These are phyloP conservation scores for Nothobranchius kuhntae DNA, from an alignment of 2,113 vertebrate genomes.

Conservation along the genomic window DNA sequence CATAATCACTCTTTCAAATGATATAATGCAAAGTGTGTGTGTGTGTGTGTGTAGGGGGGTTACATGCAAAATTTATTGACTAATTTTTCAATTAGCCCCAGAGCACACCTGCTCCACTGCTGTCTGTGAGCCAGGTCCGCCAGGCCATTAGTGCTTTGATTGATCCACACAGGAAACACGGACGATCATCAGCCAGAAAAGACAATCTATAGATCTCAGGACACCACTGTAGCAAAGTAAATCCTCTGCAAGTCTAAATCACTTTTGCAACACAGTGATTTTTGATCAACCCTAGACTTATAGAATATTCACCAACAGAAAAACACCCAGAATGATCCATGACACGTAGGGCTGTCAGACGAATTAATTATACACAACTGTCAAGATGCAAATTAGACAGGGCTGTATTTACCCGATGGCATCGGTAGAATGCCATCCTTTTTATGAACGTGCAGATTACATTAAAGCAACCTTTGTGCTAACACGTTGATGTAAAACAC, in stretches of 20 bases:
- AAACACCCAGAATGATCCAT: background rate
- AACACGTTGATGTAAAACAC: constrained; percentile 8
- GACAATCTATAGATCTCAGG: constrained; percentile 38
- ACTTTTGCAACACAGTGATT: background rate
- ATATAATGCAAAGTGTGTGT: constrained; percentile 42
- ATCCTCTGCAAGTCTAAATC: background rate
- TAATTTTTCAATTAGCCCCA: constrained; percentile 79
- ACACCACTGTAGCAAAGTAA: constrained; percentile 27
- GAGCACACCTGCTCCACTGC: constrained; percentile 78
- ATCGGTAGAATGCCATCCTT: constrained; percentile 5
- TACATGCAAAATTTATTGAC: constrained; percentile 64
- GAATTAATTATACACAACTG: constrained; percentile 1
- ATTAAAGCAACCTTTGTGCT: constrained; percentile 3
- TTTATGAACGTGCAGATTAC: constrained; percentile 4
- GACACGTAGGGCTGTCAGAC: background rate
- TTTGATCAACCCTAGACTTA: background rate
- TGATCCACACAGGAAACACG: constrained; percentile 77
- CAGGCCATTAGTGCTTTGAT: constrained; percentile 75
- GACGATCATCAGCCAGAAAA: constrained; percentile 38
- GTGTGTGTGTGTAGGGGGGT: constrained; percentile 6
- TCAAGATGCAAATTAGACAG: constrained; percentile 2
- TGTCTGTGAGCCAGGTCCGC: constrained; percentile 61
- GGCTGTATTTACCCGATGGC: constrained; percentile 8
- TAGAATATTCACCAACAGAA: background rate
- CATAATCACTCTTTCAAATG: constrained; percentile 61